A percentile compares a stretch with the other conserved stretches of the same genome.
Evolutionary conservation across 2,113 vertebrate genomes (phyloP).

Genomic region (Perca flavescens): DNA sequence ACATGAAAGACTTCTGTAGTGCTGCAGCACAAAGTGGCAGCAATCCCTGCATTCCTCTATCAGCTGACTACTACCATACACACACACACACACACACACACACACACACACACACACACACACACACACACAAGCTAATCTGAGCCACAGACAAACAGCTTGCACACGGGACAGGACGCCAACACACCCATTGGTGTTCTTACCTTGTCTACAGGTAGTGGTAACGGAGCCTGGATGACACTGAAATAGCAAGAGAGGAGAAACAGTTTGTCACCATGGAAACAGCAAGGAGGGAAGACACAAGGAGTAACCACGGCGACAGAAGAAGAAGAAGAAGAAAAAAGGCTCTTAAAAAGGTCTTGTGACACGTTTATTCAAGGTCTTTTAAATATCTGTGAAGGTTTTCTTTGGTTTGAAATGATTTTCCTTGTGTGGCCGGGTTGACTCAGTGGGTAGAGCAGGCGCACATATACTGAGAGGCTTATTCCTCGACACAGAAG

Average conservation of each 20-base stretch:
- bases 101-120: neutral
- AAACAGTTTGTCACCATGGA: slow-evolving; percentile 67
- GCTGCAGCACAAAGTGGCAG: slow-evolving; percentile 37
- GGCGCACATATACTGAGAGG: too few species aligned
- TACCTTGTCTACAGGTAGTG: slow-evolving; percentile 99
- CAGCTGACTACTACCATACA: slow-evolving; percentile 39
- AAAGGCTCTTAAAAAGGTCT: slow-evolving; percentile 44
- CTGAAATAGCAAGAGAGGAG: slow-evolving; percentile 82
- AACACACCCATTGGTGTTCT: slow-evolving; percentile 57
- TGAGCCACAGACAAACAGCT: too few species aligned
- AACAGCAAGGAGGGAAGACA: slow-evolving; percentile 60
- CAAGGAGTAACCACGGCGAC: slow-evolving; percentile 57
- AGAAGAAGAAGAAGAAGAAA: neutral
- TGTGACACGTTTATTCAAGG: neutral
- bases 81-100: neutral
- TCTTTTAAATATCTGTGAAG: neutral
- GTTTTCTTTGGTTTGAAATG: neutral
- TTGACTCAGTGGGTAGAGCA: too few species aligned
- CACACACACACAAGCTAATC: too few species aligned
- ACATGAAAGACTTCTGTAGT: slow-evolving; percentile 32
- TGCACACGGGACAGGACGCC: neutral
- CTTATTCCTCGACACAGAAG: too few species aligned
- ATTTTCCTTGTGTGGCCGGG: neutral
- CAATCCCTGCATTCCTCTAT: slow-evolving; percentile 57
- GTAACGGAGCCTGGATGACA: slow-evolving; percentile 96